Conservation (phyloP, 1,140 invertebrate genomes). For the Bombus cullumanus region DNA sequence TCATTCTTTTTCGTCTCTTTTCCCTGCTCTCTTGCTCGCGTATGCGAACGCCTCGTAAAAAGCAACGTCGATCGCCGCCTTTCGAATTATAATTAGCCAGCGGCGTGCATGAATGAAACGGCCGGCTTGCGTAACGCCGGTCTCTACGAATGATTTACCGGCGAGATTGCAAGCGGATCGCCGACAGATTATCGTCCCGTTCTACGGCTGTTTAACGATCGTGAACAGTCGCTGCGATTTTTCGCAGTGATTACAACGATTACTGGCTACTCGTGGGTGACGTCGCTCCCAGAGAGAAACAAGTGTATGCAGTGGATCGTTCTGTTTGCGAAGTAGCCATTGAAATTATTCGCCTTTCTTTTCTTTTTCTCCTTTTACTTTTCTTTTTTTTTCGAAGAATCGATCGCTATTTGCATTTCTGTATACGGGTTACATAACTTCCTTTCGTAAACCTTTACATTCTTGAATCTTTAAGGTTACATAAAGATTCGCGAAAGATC, state of each 20-base stretch:
- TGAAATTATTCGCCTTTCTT: no score
- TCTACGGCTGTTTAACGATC: not conserved
- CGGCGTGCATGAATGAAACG: conserved; percentile 60
- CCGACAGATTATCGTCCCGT: conserved; percentile 34
- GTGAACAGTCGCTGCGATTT: not conserved
- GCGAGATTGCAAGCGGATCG: conserved; percentile 47
- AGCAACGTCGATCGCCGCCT: conserved; percentile 48
- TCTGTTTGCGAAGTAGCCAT: no score
- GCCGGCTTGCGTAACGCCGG: conserved; percentile 41
- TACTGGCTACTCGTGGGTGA: no score
- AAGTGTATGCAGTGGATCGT: no score
- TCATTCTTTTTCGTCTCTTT: not conserved
- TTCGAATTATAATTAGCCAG: conserved; percentile 63
- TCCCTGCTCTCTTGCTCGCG: not conserved
- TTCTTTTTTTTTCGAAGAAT: no score
- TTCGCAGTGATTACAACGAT: conserved; percentile 4
- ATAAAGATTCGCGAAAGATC: no score
- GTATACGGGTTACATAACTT: no score
- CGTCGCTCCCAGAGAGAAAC: no score
- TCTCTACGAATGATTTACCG: conserved; percentile 50
- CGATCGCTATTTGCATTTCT: no score
- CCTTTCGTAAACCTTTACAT: no score
- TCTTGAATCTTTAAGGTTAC: no score
- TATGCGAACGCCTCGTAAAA: conserved; percentile 7
- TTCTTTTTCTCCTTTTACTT: no score